Conservation (phyloP, 64 coral and sea anemone species). For the Montipora capricornis region DNA sequence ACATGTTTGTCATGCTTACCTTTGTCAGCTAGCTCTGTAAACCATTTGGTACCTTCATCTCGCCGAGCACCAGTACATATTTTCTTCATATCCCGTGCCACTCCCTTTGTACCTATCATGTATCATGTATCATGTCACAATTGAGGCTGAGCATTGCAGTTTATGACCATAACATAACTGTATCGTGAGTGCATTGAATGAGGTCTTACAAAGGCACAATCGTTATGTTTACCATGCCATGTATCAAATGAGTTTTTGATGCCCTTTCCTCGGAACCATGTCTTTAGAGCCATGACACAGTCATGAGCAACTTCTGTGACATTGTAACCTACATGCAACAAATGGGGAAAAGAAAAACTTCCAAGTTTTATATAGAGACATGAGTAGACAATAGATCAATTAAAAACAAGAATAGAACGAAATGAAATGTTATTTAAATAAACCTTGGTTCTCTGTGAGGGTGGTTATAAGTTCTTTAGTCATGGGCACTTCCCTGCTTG, state of each 20-base stretch:
- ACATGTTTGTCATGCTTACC: too few relatives aligned
- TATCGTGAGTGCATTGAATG: too few relatives aligned
- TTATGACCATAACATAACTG: too few relatives aligned
- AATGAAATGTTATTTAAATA: too few relatives aligned
- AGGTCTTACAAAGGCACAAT: too few relatives aligned
- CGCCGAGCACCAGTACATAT: conserved; percentile 22
- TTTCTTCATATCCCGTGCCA: conserved; percentile 37
- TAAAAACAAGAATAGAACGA: neutral
- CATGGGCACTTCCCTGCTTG: conserved; percentile 36
- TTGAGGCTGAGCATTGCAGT: too few relatives aligned
- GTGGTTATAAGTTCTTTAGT: conserved; percentile 45
- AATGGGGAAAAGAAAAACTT: neutral
- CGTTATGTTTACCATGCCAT: conserved; percentile 19
- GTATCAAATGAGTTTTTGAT: conserved; percentile 64
- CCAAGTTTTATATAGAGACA: too few relatives aligned
- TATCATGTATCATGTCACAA: neutral
- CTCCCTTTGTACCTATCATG: conserved; percentile 42
- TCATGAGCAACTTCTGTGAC: conserved; percentile 30
- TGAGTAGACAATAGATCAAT: neutral
- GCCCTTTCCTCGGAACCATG: conserved; percentile 26
- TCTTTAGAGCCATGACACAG: conserved; percentile 20
- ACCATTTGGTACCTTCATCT: conserved; percentile 59
- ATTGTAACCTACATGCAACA: neutral
- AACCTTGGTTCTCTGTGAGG: conserved; percentile 23
- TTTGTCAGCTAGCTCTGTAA: conserved; percentile 26